These are phyloP conservation scores for Chironomus tepperi DNA, from an alignment of 1,140 invertebrate species.

Conservation along the genomic window DNA sequence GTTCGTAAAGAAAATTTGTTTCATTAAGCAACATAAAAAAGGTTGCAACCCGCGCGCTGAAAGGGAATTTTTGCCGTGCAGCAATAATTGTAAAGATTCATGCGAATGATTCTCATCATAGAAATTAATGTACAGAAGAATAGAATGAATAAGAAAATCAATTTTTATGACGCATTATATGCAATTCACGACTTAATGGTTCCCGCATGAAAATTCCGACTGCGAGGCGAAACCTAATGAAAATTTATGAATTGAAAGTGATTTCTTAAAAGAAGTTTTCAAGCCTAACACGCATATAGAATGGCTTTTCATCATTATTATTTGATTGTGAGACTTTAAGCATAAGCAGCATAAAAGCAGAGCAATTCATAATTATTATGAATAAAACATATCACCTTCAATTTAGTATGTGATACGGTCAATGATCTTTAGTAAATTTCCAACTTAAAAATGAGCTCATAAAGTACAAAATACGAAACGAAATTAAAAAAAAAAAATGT, in stretches of 20 bases:
- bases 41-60: not conserved
- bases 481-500: not conserved
- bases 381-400: conserved; percentile 18
- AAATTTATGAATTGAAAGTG: too few species aligned
- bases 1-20: too few species aligned
- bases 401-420: not conserved
- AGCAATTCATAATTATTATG: not conserved
- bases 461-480: not conserved
- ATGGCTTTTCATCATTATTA: not conserved
- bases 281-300: not conserved
- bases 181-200: not conserved
- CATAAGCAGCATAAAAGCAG: not conserved
- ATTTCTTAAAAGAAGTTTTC: too few species aligned
- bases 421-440: not conserved
- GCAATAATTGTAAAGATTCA: not conserved
- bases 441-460: not conserved
- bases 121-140: not conserved
- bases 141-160: not conserved
- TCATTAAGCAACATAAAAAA: not conserved
- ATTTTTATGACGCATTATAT: not conserved
- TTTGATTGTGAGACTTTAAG: not conserved
- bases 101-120: not conserved
- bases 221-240: not conserved
- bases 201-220: not conserved
- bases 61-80: not conserved